Percentiles rank a stretch among this genome's conserved stretches.
These are phyloP conservation scores for Chiloscyllium plagiosum DNA, from an alignment of 2,113 vertebrate species.

Conservation along the genomic window DNA sequence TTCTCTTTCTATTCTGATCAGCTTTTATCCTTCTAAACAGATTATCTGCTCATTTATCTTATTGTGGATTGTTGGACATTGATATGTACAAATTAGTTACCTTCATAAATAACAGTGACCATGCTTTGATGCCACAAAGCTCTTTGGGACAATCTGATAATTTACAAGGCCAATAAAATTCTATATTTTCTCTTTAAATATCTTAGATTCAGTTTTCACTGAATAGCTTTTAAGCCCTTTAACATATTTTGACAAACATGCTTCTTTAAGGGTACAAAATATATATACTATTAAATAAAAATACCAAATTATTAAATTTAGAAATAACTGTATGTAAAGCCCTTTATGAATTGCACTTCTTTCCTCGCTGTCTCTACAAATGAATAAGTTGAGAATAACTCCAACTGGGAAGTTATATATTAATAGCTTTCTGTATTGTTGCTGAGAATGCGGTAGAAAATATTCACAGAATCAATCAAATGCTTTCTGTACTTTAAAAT, in stretches of 20 bases:
- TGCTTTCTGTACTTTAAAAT: neutral
- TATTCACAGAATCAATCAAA: neutral
- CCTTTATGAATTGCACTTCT: neutral
- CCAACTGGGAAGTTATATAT: neutral
- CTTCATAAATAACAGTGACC: neutral
- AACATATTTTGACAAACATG: neutral
- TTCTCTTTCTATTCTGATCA: neutral
- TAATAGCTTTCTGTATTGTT: neutral
- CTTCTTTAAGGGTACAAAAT: neutral
- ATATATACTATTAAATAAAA: neutral
- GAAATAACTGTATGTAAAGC: neutral
- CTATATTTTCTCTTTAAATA: neutral
- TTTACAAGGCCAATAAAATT: neutral
- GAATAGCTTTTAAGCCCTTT: neutral
- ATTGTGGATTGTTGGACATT: neutral
- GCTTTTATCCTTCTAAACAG: neutral
- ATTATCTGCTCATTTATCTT: neutral
- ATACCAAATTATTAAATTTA: neutral
- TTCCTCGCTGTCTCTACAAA: neutral
- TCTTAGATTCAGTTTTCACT: neutral
- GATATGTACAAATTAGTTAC: neutral
- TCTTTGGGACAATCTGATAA: neutral
- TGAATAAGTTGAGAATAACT: neutral
- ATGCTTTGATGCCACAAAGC: neutral
- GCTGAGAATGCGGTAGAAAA: neutral